phyloP scores from a whole-genome alignment of 1,140 invertebrate species.

The Polypedilum vanderplanki region DNA sequence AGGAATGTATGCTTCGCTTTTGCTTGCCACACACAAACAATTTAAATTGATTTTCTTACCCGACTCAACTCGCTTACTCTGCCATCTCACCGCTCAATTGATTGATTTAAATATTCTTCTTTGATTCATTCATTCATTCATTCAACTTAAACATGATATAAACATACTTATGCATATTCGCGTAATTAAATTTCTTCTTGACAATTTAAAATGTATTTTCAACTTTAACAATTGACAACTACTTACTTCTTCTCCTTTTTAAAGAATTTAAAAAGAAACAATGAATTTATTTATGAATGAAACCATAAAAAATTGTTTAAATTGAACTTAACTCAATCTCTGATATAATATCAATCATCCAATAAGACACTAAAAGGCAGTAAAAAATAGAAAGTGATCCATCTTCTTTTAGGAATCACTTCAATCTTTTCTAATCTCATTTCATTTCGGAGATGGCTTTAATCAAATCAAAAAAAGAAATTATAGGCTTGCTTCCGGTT shows the following conservation, averaged over 20 bases:
- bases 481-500: slow-evolving; percentile 25
- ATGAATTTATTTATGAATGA: too few species aligned
- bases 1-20: neutral
- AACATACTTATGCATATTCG: neutral
- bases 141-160: too few species aligned
- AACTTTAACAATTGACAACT: too few species aligned
- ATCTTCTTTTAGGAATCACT: too few species aligned
- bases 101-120: slow-evolving; percentile 14
- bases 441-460: neutral
- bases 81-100: neutral
- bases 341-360: too few species aligned
- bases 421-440: too few species aligned
- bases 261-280: too few species aligned
- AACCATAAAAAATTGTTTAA: too few species aligned
- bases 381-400: too few species aligned
- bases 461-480: neutral
- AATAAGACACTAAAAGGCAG: too few species aligned
- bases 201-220: neutral
- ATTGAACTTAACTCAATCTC: too few species aligned
- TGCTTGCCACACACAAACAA: slow-evolving; percentile 14
- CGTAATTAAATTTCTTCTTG: slow-evolving; percentile 7
- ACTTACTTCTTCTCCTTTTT: too few species aligned
- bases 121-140: neutral
- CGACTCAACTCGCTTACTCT: neutral
- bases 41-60: slow-evolving; percentile 17